Evolutionary conservation across 2,888 invertebrate species (phyloP), one percentile per base, ranked within the genome.

Genomic region (Synanthedon vespiformis): DNA sequence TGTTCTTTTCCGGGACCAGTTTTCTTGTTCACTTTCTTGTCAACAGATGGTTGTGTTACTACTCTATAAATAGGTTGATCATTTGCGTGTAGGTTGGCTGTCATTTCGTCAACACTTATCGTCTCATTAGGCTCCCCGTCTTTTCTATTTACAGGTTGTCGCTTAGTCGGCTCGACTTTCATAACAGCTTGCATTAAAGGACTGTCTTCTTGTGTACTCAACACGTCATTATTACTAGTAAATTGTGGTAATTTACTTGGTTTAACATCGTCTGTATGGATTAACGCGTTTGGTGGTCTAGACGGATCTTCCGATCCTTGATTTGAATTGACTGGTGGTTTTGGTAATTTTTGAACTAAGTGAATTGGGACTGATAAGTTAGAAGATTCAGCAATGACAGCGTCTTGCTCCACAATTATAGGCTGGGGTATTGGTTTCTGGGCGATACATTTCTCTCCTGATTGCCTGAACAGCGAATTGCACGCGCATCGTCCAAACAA

Each of bases 401-500:
- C 59, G 56, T 80, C 80, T 61, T 81, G 74, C 58, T 88, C 86
- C 40, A 80, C 78, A 22, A 84, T 67, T 1, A 85, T 77, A 12
- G 83, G 74, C 66, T 86, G 87, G 1, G 74, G 59, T 11, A 73
- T 65, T 48, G 64, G 53, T 64, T 77, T 87, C 55, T 74, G 73
- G 6, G 78, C 72, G 53, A 92, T 74, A 79, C 93, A 93, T 58
- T 89, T 89, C 59, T 92, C 92, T 13, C 91, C 91, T 22, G 88
- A 80, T 80, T 92, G 92, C 56, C 89, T 88, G 60, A 90, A 89
- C 47, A 91, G 91, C 10, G 90, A 77, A 61, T 92, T 92, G 72
- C 96, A 96, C 56, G 93, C 92, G 68, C 96, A 97, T 67, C 95
- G 90, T 50, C 96, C 96, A 71, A 96, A 95, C 11, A 96, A 89